Conservation (phyloP, 1,140 invertebrate species). For the Ceratitis capitata region DNA sequence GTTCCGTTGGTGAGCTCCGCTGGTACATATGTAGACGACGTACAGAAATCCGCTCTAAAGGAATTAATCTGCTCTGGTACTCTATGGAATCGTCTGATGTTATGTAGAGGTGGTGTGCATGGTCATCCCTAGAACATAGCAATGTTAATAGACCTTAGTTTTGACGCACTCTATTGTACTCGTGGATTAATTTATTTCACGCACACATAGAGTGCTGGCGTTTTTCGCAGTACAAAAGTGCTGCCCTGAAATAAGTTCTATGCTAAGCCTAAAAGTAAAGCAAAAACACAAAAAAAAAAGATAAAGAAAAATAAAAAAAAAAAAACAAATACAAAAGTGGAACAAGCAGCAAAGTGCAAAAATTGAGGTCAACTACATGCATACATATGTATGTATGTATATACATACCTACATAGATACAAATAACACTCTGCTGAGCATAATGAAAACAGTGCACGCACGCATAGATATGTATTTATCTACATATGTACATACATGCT, state of each 20-base stretch:
- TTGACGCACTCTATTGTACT: no score
- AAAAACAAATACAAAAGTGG: conserved; percentile 5
- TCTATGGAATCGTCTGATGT: no score
- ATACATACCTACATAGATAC: neutral
- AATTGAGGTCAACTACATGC: conserved; percentile 20
- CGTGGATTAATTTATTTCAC: no score
- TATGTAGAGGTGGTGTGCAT: no score
- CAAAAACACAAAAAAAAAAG: neutral
- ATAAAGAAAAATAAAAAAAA: neutral
- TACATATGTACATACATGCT: neutral
- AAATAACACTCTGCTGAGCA: conserved; percentile 15
- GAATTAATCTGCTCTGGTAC: no score
- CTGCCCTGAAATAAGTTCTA: conserved; percentile 15
- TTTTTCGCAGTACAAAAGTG: neutral
- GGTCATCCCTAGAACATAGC: no score
- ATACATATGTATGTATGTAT: neutral
- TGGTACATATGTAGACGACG: no score
- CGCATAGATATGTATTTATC: no score
- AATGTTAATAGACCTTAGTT: no score
- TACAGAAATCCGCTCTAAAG: no score
- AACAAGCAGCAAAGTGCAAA: conserved; percentile 30
- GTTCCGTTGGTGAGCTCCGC: no score
- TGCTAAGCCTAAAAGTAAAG: conserved; percentile 22
- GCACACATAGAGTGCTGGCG: neutral
- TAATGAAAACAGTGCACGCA: conserved; percentile 1